Conservation (phyloP, 2,797 vertebrate species). For the Pogonophryne albipinna region DNA sequence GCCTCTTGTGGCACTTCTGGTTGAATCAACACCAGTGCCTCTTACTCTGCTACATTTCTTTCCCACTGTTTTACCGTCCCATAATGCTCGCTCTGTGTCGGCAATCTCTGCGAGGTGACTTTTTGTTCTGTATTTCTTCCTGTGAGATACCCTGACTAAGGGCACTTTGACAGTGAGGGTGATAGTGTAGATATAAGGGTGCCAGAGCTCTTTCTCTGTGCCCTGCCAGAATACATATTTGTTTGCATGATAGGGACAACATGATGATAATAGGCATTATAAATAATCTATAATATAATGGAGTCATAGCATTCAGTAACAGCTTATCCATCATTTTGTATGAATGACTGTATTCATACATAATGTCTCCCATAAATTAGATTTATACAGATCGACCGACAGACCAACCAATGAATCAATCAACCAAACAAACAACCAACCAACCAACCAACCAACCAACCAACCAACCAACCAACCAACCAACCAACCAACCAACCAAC, state of each 20-base stretch:
- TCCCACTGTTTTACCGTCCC: constrained; percentile 10
- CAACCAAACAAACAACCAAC: too few species aligned
- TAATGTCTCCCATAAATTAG: neutral
- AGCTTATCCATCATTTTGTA: neutral
- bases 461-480: too few species aligned
- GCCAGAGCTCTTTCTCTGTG: neutral
- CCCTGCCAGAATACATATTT: neutral
- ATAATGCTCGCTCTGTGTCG: constrained; percentile 5
- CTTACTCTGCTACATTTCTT: constrained; percentile 26
- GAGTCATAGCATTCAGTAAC: neutral
- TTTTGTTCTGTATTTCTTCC: neutral
- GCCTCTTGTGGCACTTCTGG: constrained; percentile 35
- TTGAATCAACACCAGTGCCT: constrained; percentile 38
- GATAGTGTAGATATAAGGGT: neutral
- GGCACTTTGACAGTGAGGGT: constrained; percentile 18
- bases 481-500: too few species aligned
- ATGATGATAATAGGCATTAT: neutral
- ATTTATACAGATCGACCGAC: neutral
- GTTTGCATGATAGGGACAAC: neutral
- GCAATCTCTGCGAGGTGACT: neutral
- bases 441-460: too few species aligned
- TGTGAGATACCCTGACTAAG: constrained; percentile 13
- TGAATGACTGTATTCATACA: neutral
- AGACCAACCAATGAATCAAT: too few species aligned
- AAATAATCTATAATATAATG: neutral